Base-by-base conservation (phyloP, 2,113 vertebrate species). In the Carollia perspicillata region DNA sequence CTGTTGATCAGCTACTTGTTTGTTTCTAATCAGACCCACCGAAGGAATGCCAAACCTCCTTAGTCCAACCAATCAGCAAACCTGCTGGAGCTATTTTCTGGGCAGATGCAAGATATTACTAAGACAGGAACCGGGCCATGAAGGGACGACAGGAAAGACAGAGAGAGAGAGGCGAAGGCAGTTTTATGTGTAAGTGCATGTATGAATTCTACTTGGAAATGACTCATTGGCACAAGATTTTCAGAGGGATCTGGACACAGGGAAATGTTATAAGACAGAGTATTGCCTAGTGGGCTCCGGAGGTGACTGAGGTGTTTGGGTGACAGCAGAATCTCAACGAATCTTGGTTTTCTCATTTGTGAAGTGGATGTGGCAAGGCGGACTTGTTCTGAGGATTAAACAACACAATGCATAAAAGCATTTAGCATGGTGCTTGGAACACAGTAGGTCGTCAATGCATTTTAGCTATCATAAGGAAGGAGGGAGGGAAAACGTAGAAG, bases 11-110 rank as follows among this genome's bases (percentile, higher is more conserved):
- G 26, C 30, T 63, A 23, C 7, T 44, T 86, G 17, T 83, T 90
- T 47, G 49, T 40, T 89, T 97, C 95, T 49, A 93, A 92, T 81
- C 90, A 90, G 51, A 16, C 2, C 26, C 49, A n/a, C 35, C 13
- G 30, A 33, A 89, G 35, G 30, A 92, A 63, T 5, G 44, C 37
- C n/a, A 68, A 92, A 77, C 35, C 22, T 65, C 47, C 51, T 87
- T 51, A 18, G 49, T 37, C 40, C 30, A 79, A 44, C 35, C 84
- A 79, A 28, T 80, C 12, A n/a, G 20, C 68, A 13, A 17, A 20
- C 44, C 22, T 80, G 84, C 11, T 60, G 37, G 49, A 42, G 44
- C 37, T 69, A 47, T 7, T 47, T 18, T 80, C 51, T 35, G 33
- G 85, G 60, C 6, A 85, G 65, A 88, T 22, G 26, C 0, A 49